Evolutionary conservation across 2,797 vertebrate genomes (phyloP).

Genomic region (Antennarius maculatus): DNA sequence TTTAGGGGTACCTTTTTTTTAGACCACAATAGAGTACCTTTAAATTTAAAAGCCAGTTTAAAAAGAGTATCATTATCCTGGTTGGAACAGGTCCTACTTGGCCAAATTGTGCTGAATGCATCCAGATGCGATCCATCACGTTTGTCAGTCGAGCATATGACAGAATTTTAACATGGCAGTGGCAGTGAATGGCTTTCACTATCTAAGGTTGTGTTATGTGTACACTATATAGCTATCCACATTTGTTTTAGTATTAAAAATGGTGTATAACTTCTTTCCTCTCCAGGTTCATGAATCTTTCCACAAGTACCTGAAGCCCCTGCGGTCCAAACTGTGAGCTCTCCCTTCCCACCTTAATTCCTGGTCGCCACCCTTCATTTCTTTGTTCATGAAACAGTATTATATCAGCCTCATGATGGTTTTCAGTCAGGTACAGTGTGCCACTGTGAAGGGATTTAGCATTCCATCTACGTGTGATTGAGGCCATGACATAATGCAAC

Average conservation of each 20-base stretch:
- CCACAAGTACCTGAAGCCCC: conserved; percentile 92
- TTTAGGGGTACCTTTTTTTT: no score
- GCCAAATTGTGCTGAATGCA: no score
- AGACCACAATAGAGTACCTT: no score
- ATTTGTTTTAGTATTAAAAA: background rate
- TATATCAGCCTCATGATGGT: conserved; percentile 15
- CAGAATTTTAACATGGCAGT: no score
- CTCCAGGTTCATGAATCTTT: conserved; percentile 92
- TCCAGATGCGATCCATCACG: no score
- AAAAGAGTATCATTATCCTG: no score
- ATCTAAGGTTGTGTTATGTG: no score
- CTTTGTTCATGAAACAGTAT: background rate
- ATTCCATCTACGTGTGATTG: conserved; percentile 1
- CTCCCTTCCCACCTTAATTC: conserved; percentile 1
- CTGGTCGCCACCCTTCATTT: conserved; percentile 19
- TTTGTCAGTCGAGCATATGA: no score
- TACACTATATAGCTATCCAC: no score
- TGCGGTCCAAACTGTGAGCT: conserved; percentile 92
- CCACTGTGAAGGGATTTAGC: conserved; percentile 10
- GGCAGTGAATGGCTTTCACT: no score
- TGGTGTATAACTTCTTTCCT: background rate
- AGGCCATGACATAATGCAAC: background rate
- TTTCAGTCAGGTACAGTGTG: conserved; percentile 9
- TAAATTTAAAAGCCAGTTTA: no score
- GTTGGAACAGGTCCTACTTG: no score